Percentiles rank a stretch among this genome's conserved stretches.
phyloP scores from a whole-genome alignment of 2,888 invertebrate species.

The Aporophyla nigra region DNA sequence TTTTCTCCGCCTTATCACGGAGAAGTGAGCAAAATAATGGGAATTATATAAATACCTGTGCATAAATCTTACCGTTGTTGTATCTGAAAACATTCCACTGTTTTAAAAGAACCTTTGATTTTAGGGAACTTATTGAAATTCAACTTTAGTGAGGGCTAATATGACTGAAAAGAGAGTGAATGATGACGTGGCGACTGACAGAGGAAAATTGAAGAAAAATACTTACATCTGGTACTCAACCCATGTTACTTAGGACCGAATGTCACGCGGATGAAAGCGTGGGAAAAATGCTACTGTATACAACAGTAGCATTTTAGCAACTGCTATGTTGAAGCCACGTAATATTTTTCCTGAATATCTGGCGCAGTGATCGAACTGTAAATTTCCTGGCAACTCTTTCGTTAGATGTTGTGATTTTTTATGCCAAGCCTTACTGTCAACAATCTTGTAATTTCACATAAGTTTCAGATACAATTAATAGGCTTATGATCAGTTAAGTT shows the following conservation, averaged over 20 bases:
- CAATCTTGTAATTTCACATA: no score
- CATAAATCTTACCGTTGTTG: neutral
- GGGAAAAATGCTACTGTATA: no score
- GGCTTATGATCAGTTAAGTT: no score
- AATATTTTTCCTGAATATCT: no score
- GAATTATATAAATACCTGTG: constrained; percentile 2
- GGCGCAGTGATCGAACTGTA: no score
- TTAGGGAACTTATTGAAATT: neutral
- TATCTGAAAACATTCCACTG: neutral
- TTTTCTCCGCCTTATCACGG: constrained; percentile 10
- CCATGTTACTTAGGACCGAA: neutral
- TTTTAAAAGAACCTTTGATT: neutral
- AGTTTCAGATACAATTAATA: no score
- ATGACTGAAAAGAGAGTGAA: neutral
- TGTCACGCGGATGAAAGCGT: no score
- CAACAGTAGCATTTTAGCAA: no score
- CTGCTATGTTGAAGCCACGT: no score
- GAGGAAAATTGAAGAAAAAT: neutral
- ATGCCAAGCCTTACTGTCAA: no score
- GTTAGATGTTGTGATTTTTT: no score
- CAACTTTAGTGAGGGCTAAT: neutral
- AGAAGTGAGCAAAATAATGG: neutral
- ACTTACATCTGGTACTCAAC: neutral
- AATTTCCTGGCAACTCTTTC: no score
- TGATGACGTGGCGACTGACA: neutral